phyloP scores from a whole-genome alignment of 2,113 vertebrate species.

The Rhinichthys klamathensis region DNA sequence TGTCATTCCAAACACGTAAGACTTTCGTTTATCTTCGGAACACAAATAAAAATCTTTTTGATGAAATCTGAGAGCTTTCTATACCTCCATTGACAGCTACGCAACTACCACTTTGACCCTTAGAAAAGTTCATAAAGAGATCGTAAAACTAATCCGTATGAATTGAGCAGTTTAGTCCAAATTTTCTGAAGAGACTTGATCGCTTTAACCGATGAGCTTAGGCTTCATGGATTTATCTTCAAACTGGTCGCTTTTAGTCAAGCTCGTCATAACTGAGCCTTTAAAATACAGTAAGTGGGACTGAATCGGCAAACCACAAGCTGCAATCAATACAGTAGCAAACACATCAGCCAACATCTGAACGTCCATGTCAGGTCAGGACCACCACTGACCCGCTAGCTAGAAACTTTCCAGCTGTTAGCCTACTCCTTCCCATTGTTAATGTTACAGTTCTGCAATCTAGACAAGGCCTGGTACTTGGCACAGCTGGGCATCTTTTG shows the following conservation, averaged over 20 bases:
- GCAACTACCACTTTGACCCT: too few relatives aligned
- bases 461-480: constrained; percentile 50
- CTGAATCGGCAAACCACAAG: not conserved
- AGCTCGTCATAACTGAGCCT: not conserved
- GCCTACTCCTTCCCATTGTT: constrained; percentile 21
- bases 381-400: not conserved
- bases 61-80: too few relatives aligned
- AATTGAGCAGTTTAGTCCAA: too few relatives aligned
- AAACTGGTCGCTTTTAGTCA: not conserved
- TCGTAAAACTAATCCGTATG: too few relatives aligned
- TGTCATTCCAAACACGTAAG: too few relatives aligned
- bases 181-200: too few relatives aligned
- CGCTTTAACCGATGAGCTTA: too few relatives aligned
- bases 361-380: not conserved
- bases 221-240: not conserved
- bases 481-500: constrained; percentile 58
- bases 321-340: not conserved
- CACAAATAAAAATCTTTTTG: too few relatives aligned
- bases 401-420: constrained; percentile 7
- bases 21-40: too few relatives aligned
- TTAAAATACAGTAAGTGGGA: not conserved
- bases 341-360: not conserved
- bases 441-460: constrained; percentile 47
- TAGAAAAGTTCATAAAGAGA: too few relatives aligned
- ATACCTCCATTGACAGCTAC: too few relatives aligned